These are phyloP conservation scores for Lasioglossum pauxillum DNA, from an alignment of 2,888 invertebrate species.

Conservation along the genomic window DNA sequence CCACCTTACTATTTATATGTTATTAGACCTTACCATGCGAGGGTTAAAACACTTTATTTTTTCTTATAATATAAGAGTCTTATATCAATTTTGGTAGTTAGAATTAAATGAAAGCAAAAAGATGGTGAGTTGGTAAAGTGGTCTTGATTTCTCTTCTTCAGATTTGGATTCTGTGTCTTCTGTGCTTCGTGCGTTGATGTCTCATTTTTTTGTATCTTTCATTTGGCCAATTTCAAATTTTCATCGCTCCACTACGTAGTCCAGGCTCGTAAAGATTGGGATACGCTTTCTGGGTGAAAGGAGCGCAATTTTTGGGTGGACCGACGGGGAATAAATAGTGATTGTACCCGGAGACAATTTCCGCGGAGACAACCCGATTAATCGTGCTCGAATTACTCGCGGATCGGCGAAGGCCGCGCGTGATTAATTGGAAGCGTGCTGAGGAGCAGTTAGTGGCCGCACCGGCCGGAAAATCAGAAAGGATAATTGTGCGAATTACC, in stretches of 20 bases:
- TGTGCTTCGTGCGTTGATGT: no score
- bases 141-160: no score
- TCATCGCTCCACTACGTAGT: neutral
- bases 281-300: neutral
- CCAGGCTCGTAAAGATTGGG: neutral
- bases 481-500: constrained; percentile 69
- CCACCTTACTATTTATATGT: no score
- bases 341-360: constrained; percentile 3
- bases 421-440: constrained; percentile 64
- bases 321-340: neutral
- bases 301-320: neutral
- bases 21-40: no score
- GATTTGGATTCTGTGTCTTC: no score
- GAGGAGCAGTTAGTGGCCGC: constrained; percentile 58
- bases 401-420: constrained; percentile 57
- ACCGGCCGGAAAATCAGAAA: constrained; percentile 64
- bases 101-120: no score
- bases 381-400: constrained; percentile 60
- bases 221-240: no score
- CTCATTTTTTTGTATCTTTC: no score
- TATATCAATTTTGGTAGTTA: no score
- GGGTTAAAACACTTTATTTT: no score
- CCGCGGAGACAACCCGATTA: constrained; percentile 40
- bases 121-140: no score
- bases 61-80: no score